Evolutionary conservation across 2,797 vertebrate species (phyloP), one percentile per base, ranked within the genome.

Genomic region (Argya squamiceps): DNA sequence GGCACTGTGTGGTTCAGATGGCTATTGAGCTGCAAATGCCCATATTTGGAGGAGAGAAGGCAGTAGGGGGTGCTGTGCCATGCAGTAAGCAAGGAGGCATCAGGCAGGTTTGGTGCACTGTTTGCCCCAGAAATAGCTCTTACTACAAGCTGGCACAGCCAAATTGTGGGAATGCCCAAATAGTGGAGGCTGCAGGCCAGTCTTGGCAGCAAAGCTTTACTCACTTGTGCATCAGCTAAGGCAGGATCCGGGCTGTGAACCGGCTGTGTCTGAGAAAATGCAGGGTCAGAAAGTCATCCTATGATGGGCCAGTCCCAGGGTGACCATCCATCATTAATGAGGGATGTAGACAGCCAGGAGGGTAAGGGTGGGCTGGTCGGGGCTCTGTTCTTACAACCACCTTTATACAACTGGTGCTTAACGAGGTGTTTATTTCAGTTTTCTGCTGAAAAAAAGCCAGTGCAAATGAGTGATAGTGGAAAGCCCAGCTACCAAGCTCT

Each of bases 381-480:
- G 56, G 86, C 92, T 95, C 78, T 94, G 68, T 84, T 68, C 44
- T 17, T 34, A 60, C 75, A 87, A 47, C 65, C 75, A 89, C 12
- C 17, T 52, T 93, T 67, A 60, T 56, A 87, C 68, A 82, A 41
- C 21, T 87, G 49, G 46, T 78, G 88, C 84, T 89, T 93, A 55
- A 86, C 74, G 80, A 97, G 65, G 71, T 63, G 67, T 93, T 95
- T 84, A 89, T 78, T 94, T 87, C 69, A 9, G 49, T 60, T 88
- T 85, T 93, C 84, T 94, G 86, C 93, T 85, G 77, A 60, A 93
- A 95, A 94, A 67, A 93, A 94, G n/a, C 14, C 73, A 23, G 49
- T 83, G 85, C 59, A 56, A 93, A 73, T 37, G 62, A 84, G 60
- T 52, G 62, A 52, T 55, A 77, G 41, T 63, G 81, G 88, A 84